A percentile compares a stretch with the other conserved stretches of the same genome.
phyloP scores from a whole-genome alignment of 2,113 vertebrate species.

The Cryptotis parvus region DNA sequence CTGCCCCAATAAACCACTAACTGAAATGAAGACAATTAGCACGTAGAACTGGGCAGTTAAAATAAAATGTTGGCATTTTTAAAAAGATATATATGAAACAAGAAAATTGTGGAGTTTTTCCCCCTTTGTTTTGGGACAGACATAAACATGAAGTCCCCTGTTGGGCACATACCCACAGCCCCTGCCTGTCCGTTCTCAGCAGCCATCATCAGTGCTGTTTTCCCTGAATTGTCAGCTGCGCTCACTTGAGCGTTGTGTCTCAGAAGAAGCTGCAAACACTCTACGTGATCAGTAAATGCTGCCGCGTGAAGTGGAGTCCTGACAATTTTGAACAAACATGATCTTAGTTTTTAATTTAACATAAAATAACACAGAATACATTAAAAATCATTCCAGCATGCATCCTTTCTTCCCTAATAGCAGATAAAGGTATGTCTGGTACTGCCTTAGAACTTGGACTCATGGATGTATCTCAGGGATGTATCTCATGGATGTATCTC shows the following conservation, averaged over 20 bases:
- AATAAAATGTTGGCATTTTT: not conserved
- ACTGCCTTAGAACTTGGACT: not conserved
- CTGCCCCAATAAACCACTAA: not conserved
- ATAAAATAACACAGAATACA: too few species aligned
- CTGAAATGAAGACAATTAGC: not conserved
- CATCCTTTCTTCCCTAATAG: not conserved
- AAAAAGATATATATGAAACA: fast-evolving
- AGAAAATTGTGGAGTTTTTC: not conserved
- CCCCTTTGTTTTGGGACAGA: not conserved
- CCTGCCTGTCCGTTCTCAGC: constrained; percentile 90
- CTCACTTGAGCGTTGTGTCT: constrained; percentile 92
- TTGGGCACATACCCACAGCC: constrained; percentile 89
- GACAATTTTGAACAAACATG: not conserved
- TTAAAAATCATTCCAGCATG: not conserved
- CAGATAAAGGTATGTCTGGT: not conserved
- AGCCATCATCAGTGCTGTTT: constrained; percentile 94
- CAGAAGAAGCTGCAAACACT: constrained; percentile 95
- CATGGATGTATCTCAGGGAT: too few species aligned
- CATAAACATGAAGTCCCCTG: fast-evolving
- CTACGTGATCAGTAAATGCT: constrained; percentile 93
- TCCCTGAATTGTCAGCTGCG: constrained; percentile 89
- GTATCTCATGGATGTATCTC: too few species aligned
- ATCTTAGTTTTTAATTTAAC: not conserved
- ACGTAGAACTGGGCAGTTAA: not conserved
- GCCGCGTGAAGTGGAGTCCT: constrained; percentile 97